Evolutionary conservation across 2,113 vertebrate genomes (phyloP).

Genomic region (Oncorhynchus mykiss): DNA sequence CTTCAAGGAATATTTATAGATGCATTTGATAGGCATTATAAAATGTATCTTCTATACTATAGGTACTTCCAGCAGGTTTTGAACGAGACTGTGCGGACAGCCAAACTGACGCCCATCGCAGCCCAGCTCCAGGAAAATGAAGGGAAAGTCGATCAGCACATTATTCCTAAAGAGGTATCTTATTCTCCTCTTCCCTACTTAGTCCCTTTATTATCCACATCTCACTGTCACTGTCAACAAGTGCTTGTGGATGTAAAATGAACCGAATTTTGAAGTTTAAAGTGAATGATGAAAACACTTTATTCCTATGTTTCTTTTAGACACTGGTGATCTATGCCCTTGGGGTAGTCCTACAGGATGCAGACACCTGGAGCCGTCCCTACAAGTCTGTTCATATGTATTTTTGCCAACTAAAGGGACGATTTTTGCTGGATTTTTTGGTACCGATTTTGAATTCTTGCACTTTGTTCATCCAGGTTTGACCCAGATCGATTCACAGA

Average conservation of each 20-base stretch:
- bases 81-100: conserved; percentile 89
- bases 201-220: background rate
- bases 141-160: conserved; percentile 86
- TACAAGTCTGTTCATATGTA: conserved; percentile 78
- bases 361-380: conserved; percentile 83
- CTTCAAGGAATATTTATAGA: background rate
- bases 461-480: conserved; percentile 74
- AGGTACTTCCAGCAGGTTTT: conserved; percentile 93
- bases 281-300: background rate
- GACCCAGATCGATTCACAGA: conserved; percentile 89
- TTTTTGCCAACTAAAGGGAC: background rate
- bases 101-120: conserved; percentile 90
- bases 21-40: background rate
- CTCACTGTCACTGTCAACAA: background rate
- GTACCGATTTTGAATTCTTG: too few species aligned
- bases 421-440: background rate
- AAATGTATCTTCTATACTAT: background rate
- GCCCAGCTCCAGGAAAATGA: conserved; percentile 90
- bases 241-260: background rate
- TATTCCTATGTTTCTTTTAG: conserved; percentile 65
- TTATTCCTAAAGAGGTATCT: conserved; percentile 91
- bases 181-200: conserved; percentile 9
- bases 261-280: background rate
- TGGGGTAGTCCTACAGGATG: conserved; percentile 90
- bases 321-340: conserved; percentile 92